Evolutionary conservation across 2,888 invertebrate genomes (phyloP).

Genomic region (Watsonalla cultraria): DNA sequence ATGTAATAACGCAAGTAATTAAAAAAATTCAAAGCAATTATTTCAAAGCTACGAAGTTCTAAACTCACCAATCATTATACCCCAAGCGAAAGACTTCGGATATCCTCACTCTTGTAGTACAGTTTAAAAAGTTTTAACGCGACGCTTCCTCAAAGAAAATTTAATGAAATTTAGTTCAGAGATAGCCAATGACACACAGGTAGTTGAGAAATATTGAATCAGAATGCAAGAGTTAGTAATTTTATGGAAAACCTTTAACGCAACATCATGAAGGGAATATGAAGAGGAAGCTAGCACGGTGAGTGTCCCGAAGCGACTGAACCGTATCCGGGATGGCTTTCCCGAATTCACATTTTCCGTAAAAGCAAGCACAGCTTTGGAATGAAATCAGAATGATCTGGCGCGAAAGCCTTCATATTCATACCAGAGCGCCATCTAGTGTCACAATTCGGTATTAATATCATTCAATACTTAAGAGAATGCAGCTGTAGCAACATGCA

Average conservation of each 20-base stretch:
- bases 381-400: constrained; percentile 16
- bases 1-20: background rate
- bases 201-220: background rate
- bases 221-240: too few relatives aligned
- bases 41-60: constrained; percentile 13
- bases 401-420: constrained; percentile 1
- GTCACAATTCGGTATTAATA: background rate
- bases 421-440: constrained; percentile 5
- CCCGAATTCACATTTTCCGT: constrained; percentile 52
- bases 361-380: constrained; percentile 24
- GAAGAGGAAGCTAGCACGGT: constrained; percentile 45
- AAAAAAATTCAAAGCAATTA: constrained; percentile 4
- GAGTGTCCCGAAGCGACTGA: constrained; percentile 68
- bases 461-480: background rate
- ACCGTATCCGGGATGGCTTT: constrained; percentile 59
- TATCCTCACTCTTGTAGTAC: constrained; percentile 48
- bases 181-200: background rate
- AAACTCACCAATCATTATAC: constrained; percentile 71
- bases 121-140: constrained; percentile 57
- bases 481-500: background rate
- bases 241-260: background rate
- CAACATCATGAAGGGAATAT: constrained; percentile 1
- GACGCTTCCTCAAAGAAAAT: constrained; percentile 6
- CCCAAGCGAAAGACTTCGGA: constrained; percentile 42
- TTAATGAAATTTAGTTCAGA: background rate